phyloP scores from a whole-genome alignment of 2,113 vertebrate species.

The Gymnogyps californianus region DNA sequence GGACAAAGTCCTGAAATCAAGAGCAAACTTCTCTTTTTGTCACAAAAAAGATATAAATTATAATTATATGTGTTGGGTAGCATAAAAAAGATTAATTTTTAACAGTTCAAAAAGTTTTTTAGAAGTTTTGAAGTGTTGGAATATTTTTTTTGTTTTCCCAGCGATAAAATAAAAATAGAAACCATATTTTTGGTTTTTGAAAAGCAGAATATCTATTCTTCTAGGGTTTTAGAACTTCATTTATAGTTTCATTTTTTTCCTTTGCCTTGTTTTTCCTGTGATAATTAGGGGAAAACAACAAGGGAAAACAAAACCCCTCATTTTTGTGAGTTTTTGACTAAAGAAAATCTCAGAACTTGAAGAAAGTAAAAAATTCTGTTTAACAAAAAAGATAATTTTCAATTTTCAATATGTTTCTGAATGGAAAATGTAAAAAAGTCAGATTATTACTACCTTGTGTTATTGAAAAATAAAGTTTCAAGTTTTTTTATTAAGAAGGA shows the following conservation, averaged over 20 bases:
- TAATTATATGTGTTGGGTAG: background rate
- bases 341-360: background rate
- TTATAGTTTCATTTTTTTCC: background rate
- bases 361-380: background rate
- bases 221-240: background rate
- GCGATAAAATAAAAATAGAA: background rate
- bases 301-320: fast-evolving
- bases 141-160: background rate
- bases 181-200: background rate
- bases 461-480: background rate
- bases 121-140: background rate
- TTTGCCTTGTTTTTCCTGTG: background rate
- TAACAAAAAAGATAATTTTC: background rate
- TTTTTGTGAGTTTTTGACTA: background rate
- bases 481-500: background rate
- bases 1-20: background rate
- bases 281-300: background rate
- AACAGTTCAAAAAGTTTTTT: background rate
- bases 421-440: background rate
- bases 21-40: background rate
- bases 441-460: background rate
- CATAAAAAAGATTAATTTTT: background rate
- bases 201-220: background rate
- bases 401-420: background rate
- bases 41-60: background rate